Percentiles rank a stretch among this genome's conserved stretches.
Evolutionary conservation across 2,113 vertebrate species (phyloP).

Genomic region (Pungitius pungitius): DNA sequence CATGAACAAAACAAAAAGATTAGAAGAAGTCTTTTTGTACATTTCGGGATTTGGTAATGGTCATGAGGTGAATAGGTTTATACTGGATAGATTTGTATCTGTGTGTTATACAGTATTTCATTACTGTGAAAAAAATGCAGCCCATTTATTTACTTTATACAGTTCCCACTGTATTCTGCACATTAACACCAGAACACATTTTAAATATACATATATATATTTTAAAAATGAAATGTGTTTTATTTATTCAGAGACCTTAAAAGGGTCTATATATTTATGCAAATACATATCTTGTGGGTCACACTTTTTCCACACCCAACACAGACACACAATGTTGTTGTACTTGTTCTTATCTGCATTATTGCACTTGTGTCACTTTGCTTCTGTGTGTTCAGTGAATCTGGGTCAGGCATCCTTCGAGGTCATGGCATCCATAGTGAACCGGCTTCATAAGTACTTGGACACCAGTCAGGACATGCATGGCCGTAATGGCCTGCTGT

Average conservation of each 20-base stretch:
- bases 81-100: not conserved
- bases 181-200: not conserved
- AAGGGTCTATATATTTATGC: not conserved
- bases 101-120: not conserved
- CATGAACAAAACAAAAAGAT: not conserved
- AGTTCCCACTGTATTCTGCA: not conserved
- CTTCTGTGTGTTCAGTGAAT: slow-evolving; percentile 83
- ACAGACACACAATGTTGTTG: not conserved
- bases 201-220: no score
- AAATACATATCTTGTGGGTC: not conserved
- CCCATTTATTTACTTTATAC: not conserved
- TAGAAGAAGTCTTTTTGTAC: not conserved
- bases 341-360: not conserved
- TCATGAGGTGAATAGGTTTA: not conserved
- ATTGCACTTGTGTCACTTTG: not conserved
- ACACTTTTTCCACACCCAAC: not conserved
- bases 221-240: no score
- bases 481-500: slow-evolving; percentile 94
- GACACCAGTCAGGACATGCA: slow-evolving; percentile 98
- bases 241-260: not conserved
- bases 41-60: not conserved
- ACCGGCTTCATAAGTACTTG: slow-evolving; percentile 96
- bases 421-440: slow-evolving; percentile 96
- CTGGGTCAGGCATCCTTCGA: slow-evolving; percentile 97
- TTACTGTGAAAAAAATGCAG: not conserved